Evolutionary conservation across 2,113 vertebrate species (phyloP).

Genomic region (Cebidichthys violaceus): DNA sequence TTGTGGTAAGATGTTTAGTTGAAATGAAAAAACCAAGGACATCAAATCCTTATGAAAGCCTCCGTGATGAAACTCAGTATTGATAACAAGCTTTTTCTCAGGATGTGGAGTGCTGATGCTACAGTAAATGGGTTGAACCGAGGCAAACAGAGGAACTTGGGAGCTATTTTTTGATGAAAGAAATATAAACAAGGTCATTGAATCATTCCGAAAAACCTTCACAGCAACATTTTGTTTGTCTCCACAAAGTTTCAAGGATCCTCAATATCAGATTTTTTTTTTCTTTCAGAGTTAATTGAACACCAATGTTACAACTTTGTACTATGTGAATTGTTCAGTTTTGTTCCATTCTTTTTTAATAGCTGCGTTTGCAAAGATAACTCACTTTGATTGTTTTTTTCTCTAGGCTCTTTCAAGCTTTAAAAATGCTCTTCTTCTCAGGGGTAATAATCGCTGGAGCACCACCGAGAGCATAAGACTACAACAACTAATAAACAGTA

Average conservation of each 20-base stretch:
- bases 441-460: constrained; percentile 22
- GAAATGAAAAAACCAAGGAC: neutral
- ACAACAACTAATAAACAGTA: neutral
- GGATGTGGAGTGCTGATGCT: neutral
- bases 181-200: constrained; percentile 3
- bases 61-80: neutral
- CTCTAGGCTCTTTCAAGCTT: constrained; percentile 16
- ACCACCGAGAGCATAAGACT: constrained; percentile 6
- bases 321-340: neutral
- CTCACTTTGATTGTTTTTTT: constrained; percentile 19
- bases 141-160: neutral
- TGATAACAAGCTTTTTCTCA: constrained; percentile 10
- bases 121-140: neutral
- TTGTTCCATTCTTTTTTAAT: neutral
- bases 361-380: constrained; percentile 9
- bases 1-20: neutral
- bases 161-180: constrained; percentile 26
- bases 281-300: constrained; percentile 32
- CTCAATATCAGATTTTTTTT: too few relatives aligned
- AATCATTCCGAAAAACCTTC: constrained; percentile 2
- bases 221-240: constrained; percentile 10
- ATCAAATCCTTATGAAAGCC: neutral
- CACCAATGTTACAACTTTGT: constrained; percentile 6
- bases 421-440: constrained; percentile 17
- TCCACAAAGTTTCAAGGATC: constrained; percentile 34